Base-by-base conservation (phyloP, 1,140 invertebrate genomes). In the Sycophaga agraensis region DNA sequence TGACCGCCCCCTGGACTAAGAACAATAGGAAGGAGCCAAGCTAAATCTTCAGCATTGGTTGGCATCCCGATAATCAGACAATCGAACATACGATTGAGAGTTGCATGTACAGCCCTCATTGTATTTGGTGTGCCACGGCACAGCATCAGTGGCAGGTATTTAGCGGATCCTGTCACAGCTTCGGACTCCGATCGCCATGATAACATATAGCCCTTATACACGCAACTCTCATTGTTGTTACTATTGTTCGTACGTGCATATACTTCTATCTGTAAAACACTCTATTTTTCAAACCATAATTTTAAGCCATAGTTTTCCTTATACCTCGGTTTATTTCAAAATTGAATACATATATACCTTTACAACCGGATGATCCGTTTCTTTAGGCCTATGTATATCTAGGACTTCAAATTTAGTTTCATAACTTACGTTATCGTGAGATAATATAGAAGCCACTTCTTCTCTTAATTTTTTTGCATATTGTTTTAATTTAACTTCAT, bases 381-480 rank as follows among this genome's bases (percentile, higher is more conserved):
- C 50, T 37, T 46, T 61, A 6, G 35, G 40, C 6, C 6, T 39
- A 12, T 68, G 26, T 12, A 66, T 22, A n/a, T 73, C 62, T 42
- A 70, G 22, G 46, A 74, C 11, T 45, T 31, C 58, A 39, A 79
- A 62, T 28, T 68, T 68, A 8, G 69, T 66, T 4, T 62, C 43
- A 37, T 79, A 79, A 4, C 46, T 65, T 2, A 74, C 71, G 53
- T 78, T 28, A 31, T 79, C 73, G 28, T 70, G 62, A 0, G 64
- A 24, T 12, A 74, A 55, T 14, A 53, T 70, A 6, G n/a, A 49
- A 43, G 77, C 73, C 11, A 78, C 50, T 64, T 77, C 73, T 64
- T 79, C 76, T 40, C 73, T 68, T 22, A 79, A 61, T 65, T 51
- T 68, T 59, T 77, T 79, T 9, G 63, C 69, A 50, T 77, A 79